These are phyloP conservation scores for Sitta europaea DNA, from an alignment of 2,113 vertebrate species.

Conservation along the genomic window DNA sequence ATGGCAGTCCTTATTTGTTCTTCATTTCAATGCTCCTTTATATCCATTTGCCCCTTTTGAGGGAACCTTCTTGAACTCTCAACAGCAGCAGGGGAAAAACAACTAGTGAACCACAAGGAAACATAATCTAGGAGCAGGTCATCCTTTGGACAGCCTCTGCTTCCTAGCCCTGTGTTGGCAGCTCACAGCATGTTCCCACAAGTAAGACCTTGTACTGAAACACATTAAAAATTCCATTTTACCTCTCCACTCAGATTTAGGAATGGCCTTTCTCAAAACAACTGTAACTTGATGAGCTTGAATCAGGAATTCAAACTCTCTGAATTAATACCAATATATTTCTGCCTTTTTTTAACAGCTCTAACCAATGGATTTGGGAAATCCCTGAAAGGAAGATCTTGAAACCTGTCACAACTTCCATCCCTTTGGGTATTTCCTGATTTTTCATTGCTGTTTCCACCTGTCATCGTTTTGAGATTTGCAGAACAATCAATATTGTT, in stretches of 20 bases:
- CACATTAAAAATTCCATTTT: not conserved
- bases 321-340: not conserved
- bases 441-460: not conserved
- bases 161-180: not conserved
- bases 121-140: not conserved
- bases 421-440: not conserved
- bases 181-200: not conserved
- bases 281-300: not conserved
- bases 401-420: not conserved
- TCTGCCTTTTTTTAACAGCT: not conserved
- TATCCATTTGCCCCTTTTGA: not conserved
- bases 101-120: not conserved
- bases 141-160: not conserved
- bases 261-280: not conserved
- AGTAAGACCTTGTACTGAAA: not conserved
- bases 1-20: not conserved
- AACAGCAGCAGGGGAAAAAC: conserved; percentile 17
- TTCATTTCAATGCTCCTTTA: not conserved
- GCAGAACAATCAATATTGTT: not conserved
- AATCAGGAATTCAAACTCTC: not conserved
- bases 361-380: not conserved
- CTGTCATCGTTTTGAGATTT: not conserved
- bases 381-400: not conserved
- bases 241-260: not conserved
- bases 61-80: conserved; percentile 1